Conservation (phyloP, 2,113 vertebrate genomes). For the Odocoileus virginianus region DNA sequence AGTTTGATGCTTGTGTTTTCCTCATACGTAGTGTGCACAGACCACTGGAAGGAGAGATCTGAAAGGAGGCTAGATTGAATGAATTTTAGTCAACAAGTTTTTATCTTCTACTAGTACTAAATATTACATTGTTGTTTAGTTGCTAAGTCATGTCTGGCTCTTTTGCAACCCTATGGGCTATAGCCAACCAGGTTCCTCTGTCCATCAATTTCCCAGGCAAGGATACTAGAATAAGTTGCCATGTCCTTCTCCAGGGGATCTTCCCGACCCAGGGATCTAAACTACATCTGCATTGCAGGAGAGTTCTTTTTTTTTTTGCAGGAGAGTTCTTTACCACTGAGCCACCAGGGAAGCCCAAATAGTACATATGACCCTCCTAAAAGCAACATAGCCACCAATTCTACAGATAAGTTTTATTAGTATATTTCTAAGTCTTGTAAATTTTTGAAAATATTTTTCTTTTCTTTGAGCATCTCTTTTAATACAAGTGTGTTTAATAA, state of each 20-base stretch:
- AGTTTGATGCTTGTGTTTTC: neutral
- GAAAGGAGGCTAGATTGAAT: neutral
- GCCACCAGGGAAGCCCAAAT: neutral
- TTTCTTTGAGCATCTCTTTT: neutral
- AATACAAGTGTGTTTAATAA: neutral
- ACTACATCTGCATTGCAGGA: neutral
- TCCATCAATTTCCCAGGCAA: neutral
- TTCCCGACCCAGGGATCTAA: neutral
- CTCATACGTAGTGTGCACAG: neutral
- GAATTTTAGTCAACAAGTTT: neutral
- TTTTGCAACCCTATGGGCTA: neutral
- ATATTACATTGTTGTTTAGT: neutral
- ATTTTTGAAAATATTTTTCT: neutral
- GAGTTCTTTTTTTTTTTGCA: neutral
- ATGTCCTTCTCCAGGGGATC: neutral
- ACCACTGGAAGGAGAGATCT: neutral
- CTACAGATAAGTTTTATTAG: neutral
- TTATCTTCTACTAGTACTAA: neutral
- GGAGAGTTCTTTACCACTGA: neutral
- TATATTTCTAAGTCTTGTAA: neutral
- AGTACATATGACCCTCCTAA: neutral
- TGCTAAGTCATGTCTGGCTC: neutral
- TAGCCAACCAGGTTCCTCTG: neutral
- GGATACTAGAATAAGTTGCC: neutral
- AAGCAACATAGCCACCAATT: neutral